Evolutionary conservation across 1,140 invertebrate species (phyloP).

Genomic region (Aphelinus atriplicis): DNA sequence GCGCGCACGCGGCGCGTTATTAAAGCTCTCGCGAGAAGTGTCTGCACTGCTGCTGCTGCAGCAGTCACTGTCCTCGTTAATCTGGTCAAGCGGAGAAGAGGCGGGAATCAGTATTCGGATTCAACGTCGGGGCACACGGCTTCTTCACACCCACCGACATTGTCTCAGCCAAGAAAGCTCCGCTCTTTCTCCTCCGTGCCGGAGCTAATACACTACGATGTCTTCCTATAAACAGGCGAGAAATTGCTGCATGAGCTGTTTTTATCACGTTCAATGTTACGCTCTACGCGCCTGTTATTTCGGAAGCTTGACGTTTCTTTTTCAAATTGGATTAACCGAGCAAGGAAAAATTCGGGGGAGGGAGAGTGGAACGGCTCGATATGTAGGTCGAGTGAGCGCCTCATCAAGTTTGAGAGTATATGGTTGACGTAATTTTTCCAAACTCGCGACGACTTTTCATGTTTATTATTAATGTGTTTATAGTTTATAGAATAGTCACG

Average conservation of each 20-base stretch:
- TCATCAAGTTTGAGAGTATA: slow-evolving; percentile 3
- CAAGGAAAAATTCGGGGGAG: neutral
- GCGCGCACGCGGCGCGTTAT: neutral
- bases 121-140: neutral
- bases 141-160: neutral
- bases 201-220: too few species aligned
- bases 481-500: too few species aligned
- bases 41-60: too few species aligned
- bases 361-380: slow-evolving; percentile 5
- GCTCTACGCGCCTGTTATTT: neutral
- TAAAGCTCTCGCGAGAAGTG: slow-evolving; percentile 11
- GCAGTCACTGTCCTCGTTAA: slow-evolving; percentile 28
- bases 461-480: too few species aligned
- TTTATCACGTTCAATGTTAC: neutral
- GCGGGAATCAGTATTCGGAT: neutral
- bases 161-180: neutral
- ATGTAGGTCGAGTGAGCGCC: slow-evolving; percentile 23
- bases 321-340: neutral
- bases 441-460: slow-evolving; percentile 5
- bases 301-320: neutral
- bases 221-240: too few species aligned
- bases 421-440: neutral
- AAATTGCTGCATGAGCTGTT: too few species aligned
- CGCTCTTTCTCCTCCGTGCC: too few species aligned
- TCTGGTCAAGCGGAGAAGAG: slow-evolving; percentile 1